phyloP scores from a whole-genome alignment of 2,113 vertebrate genomes.

The Prietella phreatophila region DNA sequence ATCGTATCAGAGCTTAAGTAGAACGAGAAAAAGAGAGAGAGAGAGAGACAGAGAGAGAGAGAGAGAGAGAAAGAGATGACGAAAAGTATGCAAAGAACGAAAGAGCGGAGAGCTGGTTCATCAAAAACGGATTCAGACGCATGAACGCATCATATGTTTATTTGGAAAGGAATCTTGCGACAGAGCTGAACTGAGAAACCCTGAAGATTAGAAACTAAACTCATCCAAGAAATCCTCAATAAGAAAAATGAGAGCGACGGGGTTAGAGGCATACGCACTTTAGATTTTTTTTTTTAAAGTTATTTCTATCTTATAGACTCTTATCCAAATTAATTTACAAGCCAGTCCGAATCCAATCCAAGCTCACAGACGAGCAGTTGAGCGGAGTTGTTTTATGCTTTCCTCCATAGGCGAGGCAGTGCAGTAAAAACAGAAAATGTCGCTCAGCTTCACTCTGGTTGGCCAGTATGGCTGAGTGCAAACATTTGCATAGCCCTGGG shows the following conservation, averaged over 20 bases:
- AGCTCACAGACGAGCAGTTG: not conserved
- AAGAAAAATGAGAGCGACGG: not conserved
- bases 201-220: not conserved
- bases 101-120: not conserved
- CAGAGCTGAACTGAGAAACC: not conserved
- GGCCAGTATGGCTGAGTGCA: constrained; percentile 2
- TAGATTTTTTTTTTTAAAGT: not conserved
- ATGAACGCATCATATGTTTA: not conserved
- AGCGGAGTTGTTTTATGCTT: not conserved
- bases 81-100: not conserved
- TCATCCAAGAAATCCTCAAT: not conserved
- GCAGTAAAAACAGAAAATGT: not conserved
- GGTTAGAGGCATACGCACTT: not conserved
- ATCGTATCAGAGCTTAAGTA: constrained; percentile 10
- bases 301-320: not conserved
- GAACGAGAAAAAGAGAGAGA: not conserved
- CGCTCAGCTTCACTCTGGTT: not conserved
- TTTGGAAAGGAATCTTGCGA: not conserved
- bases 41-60: too few species aligned
- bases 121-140: not conserved
- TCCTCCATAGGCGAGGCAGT: not conserved
- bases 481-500: not conserved
- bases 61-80: not conserved
- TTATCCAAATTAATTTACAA: not conserved
- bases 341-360: not conserved